Base-by-base conservation (phyloP, 1,140 invertebrate species). In the Streblospio benedicti region DNA sequence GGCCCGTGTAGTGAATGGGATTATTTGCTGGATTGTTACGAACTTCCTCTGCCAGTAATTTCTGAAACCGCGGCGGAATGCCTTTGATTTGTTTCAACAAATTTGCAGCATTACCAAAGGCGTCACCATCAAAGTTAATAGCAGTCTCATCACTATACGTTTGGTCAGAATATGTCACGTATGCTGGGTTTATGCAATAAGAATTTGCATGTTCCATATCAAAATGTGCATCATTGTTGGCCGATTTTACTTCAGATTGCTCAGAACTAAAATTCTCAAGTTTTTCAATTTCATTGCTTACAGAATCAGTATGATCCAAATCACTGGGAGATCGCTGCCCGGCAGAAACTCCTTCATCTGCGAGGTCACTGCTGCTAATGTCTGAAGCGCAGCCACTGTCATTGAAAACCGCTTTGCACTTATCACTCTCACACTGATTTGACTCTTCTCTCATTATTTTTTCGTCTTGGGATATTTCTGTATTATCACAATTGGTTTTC, bases 351-450 rank as follows among this genome's bases (percentile, higher is more conserved):
- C n/a, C 23, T 25, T 52, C 20, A 23, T 33, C 35, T 0, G 20
- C 53, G 33, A 23, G 25, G 4, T 38, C 20, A 6, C 53, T 23
- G 33, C 53, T 56, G 32, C 53, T 38, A 5, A 41, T 28, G n/a
- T 56, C 53, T 23, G 53, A 56, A n/a, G 43, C 23, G 25, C 53
- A 56, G 2, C 53, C 53, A 33, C 53, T 56, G 53, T 56, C 53
- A n/a, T 56, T n/a, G n/a, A n/a, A n/a, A n/a, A n/a, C n/a, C n/a
- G n/a, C n/a, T n/a, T n/a, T n/a, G n/a, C n/a, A n/a, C n/a, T n/a
- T n/a, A n/a, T n/a, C n/a, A n/a, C n/a, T n/a, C n/a, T n/a, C n/a
- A n/a, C n/a, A n/a, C n/a, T n/a, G n/a, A n/a, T n/a, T n/a, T n/a
- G n/a, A n/a, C n/a, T n/a, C n/a, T n/a, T n/a, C n/a, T n/a, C n/a